Evolutionary conservation across 2,113 vertebrate species (phyloP), one percentile per base, ranked within the genome.

Genomic region (Alces alces): DNA sequence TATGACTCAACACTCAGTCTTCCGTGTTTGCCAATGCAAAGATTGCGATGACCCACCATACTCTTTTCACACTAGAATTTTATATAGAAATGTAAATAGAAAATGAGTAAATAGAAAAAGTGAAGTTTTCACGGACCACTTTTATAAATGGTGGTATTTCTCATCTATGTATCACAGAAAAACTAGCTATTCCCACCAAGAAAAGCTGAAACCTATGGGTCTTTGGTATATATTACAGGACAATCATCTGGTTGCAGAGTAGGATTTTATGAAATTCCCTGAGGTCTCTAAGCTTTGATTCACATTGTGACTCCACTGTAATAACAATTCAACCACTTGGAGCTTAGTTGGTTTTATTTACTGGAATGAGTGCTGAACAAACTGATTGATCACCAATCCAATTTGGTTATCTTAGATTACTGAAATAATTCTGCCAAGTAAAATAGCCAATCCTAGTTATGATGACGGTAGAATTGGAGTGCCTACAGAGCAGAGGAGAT

Each of bases 401-500:
- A 93, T 92, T 84, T 96, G 86, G 95, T 97, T 97, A 97, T 95
- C 96, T 92, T 94, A 36, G 86, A 95, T 96, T 95, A 96, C 93
- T 86, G 89, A 93, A 89, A 83, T 80, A 57, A 91, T 80, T 95
- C 95, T 97, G 97, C 97, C 97, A 97, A 97, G 83, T 10, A 93
- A 98, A 98, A 97, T 50, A 97, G 89, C 91, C 93, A 61, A 3
- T n/a, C 27, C 91, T 94, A 58, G 89, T 94, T 79, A 95, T 17
- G 95, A 96, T 91, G 97, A 97, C n/a, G 86, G 83, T 82, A 86
- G 97, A 97, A 89, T 27, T 97, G 97, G 97, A 97, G 95, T 23
- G 96, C 64, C 93, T 96, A 97, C 98, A 95, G 96, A 97, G 93
- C 60, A 86, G 91, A 97, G 85, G 97, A 97, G 98, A 98, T 97